These are phyloP conservation scores for Mirounga angustirostris DNA, from an alignment of 2,113 vertebrate genomes.

Conservation along the genomic window DNA sequence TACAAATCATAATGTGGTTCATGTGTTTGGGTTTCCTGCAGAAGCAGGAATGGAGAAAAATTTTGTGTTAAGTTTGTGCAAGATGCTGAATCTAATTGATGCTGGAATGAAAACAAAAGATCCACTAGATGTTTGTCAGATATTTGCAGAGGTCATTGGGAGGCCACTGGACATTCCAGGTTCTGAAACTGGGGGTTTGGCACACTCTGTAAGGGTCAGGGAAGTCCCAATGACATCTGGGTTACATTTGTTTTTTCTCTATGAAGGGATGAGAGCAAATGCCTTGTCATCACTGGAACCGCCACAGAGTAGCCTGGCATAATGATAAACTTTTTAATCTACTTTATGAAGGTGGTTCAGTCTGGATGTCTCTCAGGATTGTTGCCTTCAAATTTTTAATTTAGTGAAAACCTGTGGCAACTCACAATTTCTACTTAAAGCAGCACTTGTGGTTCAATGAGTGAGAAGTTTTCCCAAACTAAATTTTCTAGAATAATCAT, in stretches of 20 bases:
- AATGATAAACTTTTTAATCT: neutral
- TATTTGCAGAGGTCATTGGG: neutral
- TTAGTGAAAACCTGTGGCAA: neutral
- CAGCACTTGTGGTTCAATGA: neutral
- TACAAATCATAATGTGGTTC: neutral
- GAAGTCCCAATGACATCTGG: neutral
- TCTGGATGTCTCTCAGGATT: neutral
- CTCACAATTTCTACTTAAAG: neutral
- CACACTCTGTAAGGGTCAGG: neutral
- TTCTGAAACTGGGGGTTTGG: neutral
- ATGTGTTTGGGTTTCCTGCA: slow-evolving; percentile 20
- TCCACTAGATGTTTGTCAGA: neutral
- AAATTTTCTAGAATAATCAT: neutral
- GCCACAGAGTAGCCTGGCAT: neutral
- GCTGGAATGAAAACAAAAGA: slow-evolving; percentile 19
- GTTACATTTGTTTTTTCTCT: neutral
- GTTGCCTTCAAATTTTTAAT: neutral
- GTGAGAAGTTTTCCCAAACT: neutral
- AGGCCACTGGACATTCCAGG: neutral
- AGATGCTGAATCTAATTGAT: slow-evolving; percentile 32
- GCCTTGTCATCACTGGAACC: neutral
- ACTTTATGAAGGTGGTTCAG: neutral
- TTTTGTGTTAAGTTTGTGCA: neutral
- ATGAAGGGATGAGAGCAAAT: neutral
- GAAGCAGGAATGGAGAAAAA: neutral